Percentiles rank a stretch among this genome's conserved stretches.
Conservation (phyloP, 2,113 vertebrate species). For the Jacana jacana region DNA sequence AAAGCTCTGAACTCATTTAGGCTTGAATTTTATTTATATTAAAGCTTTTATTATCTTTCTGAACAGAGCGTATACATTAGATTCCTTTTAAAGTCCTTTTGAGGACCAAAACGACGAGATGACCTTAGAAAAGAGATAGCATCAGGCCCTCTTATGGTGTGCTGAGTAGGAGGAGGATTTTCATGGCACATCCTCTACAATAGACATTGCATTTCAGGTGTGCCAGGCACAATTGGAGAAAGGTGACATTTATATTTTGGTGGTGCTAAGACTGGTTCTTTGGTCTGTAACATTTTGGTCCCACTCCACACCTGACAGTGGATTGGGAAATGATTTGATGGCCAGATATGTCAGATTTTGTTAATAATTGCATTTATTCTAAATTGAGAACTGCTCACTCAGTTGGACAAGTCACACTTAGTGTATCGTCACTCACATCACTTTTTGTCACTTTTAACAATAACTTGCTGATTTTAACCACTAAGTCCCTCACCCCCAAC, state of each 20-base stretch:
- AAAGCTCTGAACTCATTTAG: neutral
- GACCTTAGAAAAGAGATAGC: neutral
- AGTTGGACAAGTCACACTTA: conserved; percentile 21
- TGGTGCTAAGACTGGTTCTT: neutral
- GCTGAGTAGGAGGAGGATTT: neutral
- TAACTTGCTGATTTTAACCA: conserved; percentile 60
- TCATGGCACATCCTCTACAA: neutral
- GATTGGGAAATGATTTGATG: conserved; percentile 19
- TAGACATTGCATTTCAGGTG: neutral
- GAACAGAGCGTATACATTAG: neutral
- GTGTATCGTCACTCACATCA: neutral
- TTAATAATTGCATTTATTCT: conserved; percentile 41
- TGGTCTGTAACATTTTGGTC: neutral
- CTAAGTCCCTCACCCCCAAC: neutral
- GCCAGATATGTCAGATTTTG: neutral
- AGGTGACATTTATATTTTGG: neutral
- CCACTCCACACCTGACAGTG: neutral
- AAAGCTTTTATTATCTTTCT: neutral
- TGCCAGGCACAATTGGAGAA: neutral
- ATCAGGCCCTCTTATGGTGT: neutral
- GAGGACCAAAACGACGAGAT: neutral
- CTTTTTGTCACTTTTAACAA: conserved; percentile 64
- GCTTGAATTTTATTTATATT: neutral
- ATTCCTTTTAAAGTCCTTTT: neutral
- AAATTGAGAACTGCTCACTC: neutral